phyloP scores from a whole-genome alignment of 2,113 vertebrate species.

The Pseudopodoces humilis region DNA sequence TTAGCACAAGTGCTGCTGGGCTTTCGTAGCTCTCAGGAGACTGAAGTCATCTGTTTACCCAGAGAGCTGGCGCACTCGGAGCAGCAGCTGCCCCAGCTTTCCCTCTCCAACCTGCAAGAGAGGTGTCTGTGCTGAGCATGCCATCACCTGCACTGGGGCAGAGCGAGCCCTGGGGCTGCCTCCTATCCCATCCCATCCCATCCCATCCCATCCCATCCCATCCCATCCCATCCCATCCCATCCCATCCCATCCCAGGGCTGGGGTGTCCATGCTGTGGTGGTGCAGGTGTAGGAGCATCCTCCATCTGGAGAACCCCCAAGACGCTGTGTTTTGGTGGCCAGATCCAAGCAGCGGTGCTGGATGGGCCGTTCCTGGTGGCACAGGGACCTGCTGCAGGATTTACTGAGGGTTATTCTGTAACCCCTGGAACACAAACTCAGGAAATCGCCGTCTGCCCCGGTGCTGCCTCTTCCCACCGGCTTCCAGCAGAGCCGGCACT shows the following conservation, averaged over 20 bases:
- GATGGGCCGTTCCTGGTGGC: accelerated
- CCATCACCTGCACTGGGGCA: accelerated
- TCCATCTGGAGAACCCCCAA: accelerated
- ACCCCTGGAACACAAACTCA: neutral
- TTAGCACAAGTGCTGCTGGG: neutral
- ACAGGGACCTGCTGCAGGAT: neutral
- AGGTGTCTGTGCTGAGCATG: neutral
- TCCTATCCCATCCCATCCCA: neutral
- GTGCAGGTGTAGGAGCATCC: neutral
- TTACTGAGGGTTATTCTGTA: neutral
- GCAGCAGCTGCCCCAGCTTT: neutral
- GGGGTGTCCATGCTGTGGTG: accelerated
- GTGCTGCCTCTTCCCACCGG: accelerated
- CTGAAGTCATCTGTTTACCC: constrained; percentile 54
- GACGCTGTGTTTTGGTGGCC: accelerated
- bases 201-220: no score
- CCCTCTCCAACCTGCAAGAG: neutral
- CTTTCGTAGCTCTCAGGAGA: neutral
- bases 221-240: neutral
- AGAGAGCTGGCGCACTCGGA: neutral
- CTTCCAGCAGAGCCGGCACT: accelerated
- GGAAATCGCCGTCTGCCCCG: accelerated
- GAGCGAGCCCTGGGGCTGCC: accelerated
- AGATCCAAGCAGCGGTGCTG: accelerated
- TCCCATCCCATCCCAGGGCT: neutral